Evolutionary conservation across 2,797 vertebrate species (phyloP), one percentile per base, ranked within the genome.

Genomic region (Leuciscus waleckii): DNA sequence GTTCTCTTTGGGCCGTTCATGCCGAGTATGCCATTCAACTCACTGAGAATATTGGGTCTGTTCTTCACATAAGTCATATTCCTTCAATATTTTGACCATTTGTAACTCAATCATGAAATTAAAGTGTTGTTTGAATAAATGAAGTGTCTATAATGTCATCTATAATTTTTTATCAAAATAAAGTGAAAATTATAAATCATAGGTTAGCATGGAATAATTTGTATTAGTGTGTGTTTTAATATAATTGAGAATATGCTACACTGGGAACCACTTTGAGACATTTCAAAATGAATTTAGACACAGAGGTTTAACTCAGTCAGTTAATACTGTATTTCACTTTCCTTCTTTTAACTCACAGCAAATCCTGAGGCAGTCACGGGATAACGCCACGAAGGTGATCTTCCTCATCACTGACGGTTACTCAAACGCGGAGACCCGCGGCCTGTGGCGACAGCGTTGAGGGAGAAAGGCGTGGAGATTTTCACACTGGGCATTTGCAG

Each of bases 351-450:
- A 89, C 58, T 95, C 87, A 32, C 94, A 99, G 98, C 97, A 98
- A 98, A 99, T 99, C 91, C 91, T 99, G 49, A 95, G 93, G n/a
- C 95, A 98, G 81, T 97, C 98, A 32, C 96, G 98, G 37, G 90
- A 94, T 49, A 98, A 99, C 51, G 94, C 98, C 63, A 96, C 97
- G 10, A 98, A 97, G 91, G 98, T 95, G 17, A 98, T 99, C 89
- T 99, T 99, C 93, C 97, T 99, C 81, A 98, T 99, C 90, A 99
- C 98, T 0, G 98, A 99, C 9, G 98, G 98, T 10, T 99, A 99
- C 94, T 99, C 98, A 37, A 99, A 99, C 0, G 98, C 0, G 98
- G 98, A 29, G 98, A 99, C 90, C 98, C 98, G 0, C 96, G 98
- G 71, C 98, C 98, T 0, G 91, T 98, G 81, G 98, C 98, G 5